Evolutionary conservation across 2,797 vertebrate genomes (phyloP), one percentile per base, ranked within the genome.

Genomic region (Phalloptychus januarius): DNA sequence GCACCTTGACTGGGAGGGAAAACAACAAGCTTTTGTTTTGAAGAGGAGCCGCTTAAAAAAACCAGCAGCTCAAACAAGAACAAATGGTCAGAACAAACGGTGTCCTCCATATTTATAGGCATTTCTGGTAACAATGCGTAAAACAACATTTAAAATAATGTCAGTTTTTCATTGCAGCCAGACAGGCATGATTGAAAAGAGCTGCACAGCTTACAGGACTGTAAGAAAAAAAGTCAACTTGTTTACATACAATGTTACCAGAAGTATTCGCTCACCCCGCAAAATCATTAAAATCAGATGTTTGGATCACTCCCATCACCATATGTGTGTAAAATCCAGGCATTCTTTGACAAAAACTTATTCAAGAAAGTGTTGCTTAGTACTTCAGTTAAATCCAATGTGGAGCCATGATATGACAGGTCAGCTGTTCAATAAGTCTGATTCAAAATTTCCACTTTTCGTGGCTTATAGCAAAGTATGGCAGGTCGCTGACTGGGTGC

Each of bases 1-100:
- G 76, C 81, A 28, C 48, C 65, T 70, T 79, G 74, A 71, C 75
- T 50, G 71, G 82, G 58, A 80, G 58, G 58, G 63, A 85, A 79
- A 86, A 52, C 75, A 82, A 20, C 1, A 3, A 63, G 46, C 44
- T 76, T 85, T 6, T 7, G 44, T 69, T 72, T 69, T 18, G 0
- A 13, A 61, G 75, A 12, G 18, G 52, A n/a, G 82, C 67, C 61
- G 61, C 69, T 85, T 1, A 0, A 7, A 71, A 70, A 13, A 70
- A 42, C 0, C 5, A 52, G 46, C 5, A 77, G 44, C 65, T 77
- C 67, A 63, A 80, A 79, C 28, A 44, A 38, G 31, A 71, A 11
- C 20, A 44, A 12, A 70, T 44, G 40, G 67, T 15, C 67, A 44
- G 65, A 15, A 69, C 23, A 45, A 58, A 42, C 20, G 36, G 20